Evolutionary conservation across 2,797 vertebrate species (phyloP).

Genomic region (Myripristis jacobus): DNA sequence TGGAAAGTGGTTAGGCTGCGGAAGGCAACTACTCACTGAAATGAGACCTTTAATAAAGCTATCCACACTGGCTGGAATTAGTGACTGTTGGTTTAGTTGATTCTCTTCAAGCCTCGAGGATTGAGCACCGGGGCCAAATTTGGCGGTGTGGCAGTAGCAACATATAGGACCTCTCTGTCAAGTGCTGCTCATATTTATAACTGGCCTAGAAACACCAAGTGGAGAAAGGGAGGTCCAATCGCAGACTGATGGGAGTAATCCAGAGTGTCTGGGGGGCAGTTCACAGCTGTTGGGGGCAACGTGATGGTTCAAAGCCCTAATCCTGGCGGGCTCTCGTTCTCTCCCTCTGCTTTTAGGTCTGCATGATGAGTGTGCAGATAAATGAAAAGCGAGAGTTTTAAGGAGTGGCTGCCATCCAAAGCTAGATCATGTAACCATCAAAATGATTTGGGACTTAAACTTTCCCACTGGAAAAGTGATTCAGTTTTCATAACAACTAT

Average conservation of each 20-base stretch:
- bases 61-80: slow-evolving; percentile 69
- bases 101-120: slow-evolving; percentile 68
- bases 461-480: slow-evolving; percentile 40
- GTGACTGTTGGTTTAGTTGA: slow-evolving; percentile 80
- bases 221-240: slow-evolving; percentile 37
- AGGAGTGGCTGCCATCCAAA: slow-evolving; percentile 30
- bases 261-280: slow-evolving; percentile 51
- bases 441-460: slow-evolving; percentile 35
- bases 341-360: slow-evolving; percentile 67
- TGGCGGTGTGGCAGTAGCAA: slow-evolving; percentile 72
- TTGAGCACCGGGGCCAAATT: slow-evolving; percentile 75
- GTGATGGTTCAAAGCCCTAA: slow-evolving; percentile 68
- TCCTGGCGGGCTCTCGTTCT: slow-evolving; percentile 53
- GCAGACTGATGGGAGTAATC: slow-evolving; percentile 61
- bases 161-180: slow-evolving; percentile 62
- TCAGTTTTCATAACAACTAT: slow-evolving; percentile 24
- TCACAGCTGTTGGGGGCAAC: slow-evolving; percentile 80
- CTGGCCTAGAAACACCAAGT: slow-evolving; percentile 46
- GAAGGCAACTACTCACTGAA: slow-evolving; percentile 55
- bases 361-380: slow-evolving; percentile 41
- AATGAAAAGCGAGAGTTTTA: slow-evolving; percentile 25
- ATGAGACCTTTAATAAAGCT: slow-evolving; percentile 77
- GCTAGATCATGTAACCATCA: slow-evolving; percentile 35
- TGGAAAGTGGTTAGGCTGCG: slow-evolving; percentile 65
- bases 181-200: slow-evolving; percentile 78